Conservation (phyloP, 1,140 invertebrate genomes). For the Ruditapes philippinarum region DNA sequence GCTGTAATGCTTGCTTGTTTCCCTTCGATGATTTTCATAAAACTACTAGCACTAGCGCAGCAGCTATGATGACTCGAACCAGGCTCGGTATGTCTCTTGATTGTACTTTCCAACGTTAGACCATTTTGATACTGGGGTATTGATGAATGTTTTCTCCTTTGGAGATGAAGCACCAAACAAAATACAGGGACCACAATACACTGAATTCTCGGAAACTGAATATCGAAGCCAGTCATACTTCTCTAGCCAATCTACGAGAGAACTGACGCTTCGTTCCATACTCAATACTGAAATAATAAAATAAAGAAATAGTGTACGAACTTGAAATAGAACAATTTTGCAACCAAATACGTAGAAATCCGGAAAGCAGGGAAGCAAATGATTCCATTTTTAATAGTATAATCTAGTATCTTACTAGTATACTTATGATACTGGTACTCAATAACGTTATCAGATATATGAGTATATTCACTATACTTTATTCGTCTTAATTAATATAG, state of each 20-base stretch:
- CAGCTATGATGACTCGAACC: conserved; percentile 35
- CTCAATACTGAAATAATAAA: neutral
- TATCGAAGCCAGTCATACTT: conserved; percentile 41
- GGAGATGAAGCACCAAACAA: conserved; percentile 5
- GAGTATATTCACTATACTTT: conserved; percentile 31
- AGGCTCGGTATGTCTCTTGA: conserved; percentile 32
- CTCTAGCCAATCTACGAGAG: conserved; percentile 16
- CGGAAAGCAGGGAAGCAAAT: neutral
- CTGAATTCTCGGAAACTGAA: conserved; percentile 32
- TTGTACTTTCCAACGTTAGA: conserved; percentile 33
- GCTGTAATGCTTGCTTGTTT: conserved; percentile 22
- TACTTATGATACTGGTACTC: too few species aligned
- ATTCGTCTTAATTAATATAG: conserved; percentile 1
- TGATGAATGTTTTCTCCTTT: conserved; percentile 41
- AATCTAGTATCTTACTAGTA: too few species aligned
- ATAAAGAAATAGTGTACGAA: conserved; percentile 3
- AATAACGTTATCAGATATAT: conserved; percentile 7
- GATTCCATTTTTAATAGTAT: neutral
- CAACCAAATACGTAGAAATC: neutral
- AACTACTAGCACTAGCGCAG: conserved; percentile 25
- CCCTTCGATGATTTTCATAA: conserved; percentile 39
- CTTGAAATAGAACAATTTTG: neutral
- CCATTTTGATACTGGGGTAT: conserved; percentile 33
- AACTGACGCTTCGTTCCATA: conserved; percentile 30
- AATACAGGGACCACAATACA: conserved; percentile 17